Evolutionary conservation across 2,888 invertebrate genomes (phyloP).

Genomic region (Ectemnius lituratus): DNA sequence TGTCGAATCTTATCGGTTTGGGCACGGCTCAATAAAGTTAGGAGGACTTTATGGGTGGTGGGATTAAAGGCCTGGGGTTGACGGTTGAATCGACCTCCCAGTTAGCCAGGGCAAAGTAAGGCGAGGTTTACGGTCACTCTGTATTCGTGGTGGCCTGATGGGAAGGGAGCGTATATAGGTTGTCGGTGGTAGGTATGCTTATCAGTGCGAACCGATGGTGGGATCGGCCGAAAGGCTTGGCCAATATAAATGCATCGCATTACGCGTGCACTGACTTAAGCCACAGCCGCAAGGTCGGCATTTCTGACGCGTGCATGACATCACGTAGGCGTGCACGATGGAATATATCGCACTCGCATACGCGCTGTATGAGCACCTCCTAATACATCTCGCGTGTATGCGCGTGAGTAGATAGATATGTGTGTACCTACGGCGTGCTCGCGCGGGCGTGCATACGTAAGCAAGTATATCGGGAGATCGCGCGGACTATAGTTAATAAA

Average conservation of each 20-base stretch:
- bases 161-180: constrained; percentile 18
- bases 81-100: too few species aligned
- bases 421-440: neutral
- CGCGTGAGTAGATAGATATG: too few species aligned
- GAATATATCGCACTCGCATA: constrained; percentile 35
- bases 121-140: constrained; percentile 9
- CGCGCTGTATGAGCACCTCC: too few species aligned
- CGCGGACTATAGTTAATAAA: constrained; percentile 15
- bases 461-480: constrained; percentile 1
- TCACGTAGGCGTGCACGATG: constrained; percentile 56
- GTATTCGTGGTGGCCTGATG: neutral
- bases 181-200: constrained; percentile 45
- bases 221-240: constrained; percentile 66
- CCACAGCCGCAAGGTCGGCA: constrained; percentile 62
- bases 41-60: too few species aligned
- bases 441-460: neutral
- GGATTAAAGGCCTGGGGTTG: too few species aligned
- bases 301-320: constrained; percentile 65
- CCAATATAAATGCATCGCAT: constrained; percentile 66
- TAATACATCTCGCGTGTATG: too few species aligned
- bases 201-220: constrained; percentile 53
- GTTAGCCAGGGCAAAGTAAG: too few species aligned
- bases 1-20: too few species aligned
- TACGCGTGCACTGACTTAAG: constrained; percentile 65
- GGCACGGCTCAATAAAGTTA: too few species aligned